Evolutionary conservation across 2,113 vertebrate genomes (phyloP), one percentile per base, ranked within the genome.

Genomic region (Loxodonta africana): DNA sequence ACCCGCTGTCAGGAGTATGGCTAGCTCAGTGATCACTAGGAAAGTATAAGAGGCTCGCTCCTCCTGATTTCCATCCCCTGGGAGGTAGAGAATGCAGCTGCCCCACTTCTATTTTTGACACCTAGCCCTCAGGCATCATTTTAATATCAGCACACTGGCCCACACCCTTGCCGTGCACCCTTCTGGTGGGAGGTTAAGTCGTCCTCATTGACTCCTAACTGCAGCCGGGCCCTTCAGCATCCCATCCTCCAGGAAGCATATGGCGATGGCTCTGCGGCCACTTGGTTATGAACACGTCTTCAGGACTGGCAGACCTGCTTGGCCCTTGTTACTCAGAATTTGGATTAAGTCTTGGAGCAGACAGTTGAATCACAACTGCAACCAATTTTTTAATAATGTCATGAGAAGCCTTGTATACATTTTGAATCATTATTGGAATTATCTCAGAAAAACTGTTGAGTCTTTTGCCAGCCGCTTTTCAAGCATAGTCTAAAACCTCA

Each of bases 341-440:
- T 95, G 67, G 62, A 77, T 97, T 51, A 94, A 97, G 46, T 87
- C 57, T 78, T 94, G 63, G 57, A 96, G 80, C 0, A 0, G 77
- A 95, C 33, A 91, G 62, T 5, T 82, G 95, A 95, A 82, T 95
- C 88, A 62, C 87, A 93, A 87, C 87, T 41, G 90, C 51, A 85
- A 0, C 90, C 71, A 90, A 26, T 91, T 97, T 97, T 83, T 82
- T 94, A 81, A 83, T 67, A 85, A 96, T 85, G 33, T 82, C 94
- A 48, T 74, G n/a, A 48, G 53, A 93, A 94, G 26, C 87, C 51
- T 41, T 87, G 63, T 62, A 78, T 96, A 77, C 92, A 84, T 94
- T 97, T 97, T 96, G 73, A 90, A 33, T 94, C 94, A 82, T 84
- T 51, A 5, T 67, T 91, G 96, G 86, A 67, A 84, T 97, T 95